A percentile compares a stretch with the other conserved stretches of the same genome.
Evolutionary conservation across 2,888 invertebrate genomes (phyloP).

Genomic region (Drosophila longiperda): DNA sequence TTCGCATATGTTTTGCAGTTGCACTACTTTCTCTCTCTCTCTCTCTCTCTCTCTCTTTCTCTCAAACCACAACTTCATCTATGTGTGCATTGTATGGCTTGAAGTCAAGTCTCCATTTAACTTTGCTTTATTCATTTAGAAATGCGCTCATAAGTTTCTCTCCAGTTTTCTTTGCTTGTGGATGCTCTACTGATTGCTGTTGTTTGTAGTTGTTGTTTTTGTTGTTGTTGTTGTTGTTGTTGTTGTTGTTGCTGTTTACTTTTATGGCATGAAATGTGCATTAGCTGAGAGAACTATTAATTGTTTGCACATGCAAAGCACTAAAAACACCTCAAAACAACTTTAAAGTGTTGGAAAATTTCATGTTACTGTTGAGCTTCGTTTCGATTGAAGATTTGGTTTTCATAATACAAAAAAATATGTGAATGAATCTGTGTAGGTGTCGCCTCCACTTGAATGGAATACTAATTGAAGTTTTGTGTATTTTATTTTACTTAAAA

Average conservation of each 20-base stretch:
- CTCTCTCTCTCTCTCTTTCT: not conserved
- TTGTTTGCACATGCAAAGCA: constrained; percentile 65
- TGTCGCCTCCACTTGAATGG: too few relatives aligned
- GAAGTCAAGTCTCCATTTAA: constrained; percentile 50
- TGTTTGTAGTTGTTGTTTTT: constrained; percentile 8
- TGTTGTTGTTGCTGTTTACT: constrained; percentile 44
- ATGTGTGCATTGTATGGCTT: not conserved
- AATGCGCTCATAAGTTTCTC: constrained; percentile 66
- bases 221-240: constrained; percentile 5
- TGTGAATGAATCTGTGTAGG: not conserved
- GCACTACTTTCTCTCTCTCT: constrained; percentile 27
- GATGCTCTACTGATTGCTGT: constrained; percentile 16
- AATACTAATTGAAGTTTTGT: not conserved
- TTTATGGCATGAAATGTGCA: constrained; percentile 75
- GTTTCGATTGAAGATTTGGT: not conserved
- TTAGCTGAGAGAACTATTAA: constrained; percentile 69
- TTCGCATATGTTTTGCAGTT: constrained; percentile 58
- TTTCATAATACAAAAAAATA: not conserved
- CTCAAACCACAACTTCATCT: not conserved
- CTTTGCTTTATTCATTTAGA: constrained; percentile 68
- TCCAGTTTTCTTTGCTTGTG: constrained; percentile 46
- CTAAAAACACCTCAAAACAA: constrained; percentile 3
- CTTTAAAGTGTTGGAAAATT: constrained; percentile 3
- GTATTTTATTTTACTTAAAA: not conserved
- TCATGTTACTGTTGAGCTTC: constrained; percentile 1